A percentile compares a stretch with the other conserved stretches of the same genome.
Evolutionary conservation across 2,888 invertebrate genomes (phyloP).

Genomic region (Axea sp.): DNA sequence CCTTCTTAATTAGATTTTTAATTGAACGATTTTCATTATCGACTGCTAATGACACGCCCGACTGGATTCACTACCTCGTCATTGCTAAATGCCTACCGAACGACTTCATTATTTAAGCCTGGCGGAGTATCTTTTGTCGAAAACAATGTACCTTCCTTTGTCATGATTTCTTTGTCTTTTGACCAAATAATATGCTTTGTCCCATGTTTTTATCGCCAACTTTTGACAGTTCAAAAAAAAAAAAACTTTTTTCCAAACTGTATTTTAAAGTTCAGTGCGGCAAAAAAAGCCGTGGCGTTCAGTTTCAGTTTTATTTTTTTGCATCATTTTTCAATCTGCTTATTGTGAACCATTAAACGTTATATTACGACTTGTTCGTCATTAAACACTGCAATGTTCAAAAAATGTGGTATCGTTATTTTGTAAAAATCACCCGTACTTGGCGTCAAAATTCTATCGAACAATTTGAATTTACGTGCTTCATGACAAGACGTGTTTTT

Average conservation of each 20-base stretch:
- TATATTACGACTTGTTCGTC: too few species aligned
- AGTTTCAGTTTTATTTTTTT: too few species aligned
- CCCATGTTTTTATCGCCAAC: conserved; percentile 18
- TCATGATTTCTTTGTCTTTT: conserved; percentile 36
- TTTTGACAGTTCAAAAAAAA: conserved; percentile 25
- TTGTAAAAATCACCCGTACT: too few species aligned
- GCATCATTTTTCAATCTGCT: too few species aligned
- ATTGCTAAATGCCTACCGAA: conserved; percentile 14
- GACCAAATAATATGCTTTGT: conserved; percentile 18
- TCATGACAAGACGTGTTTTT: too few species aligned
- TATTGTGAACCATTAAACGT: too few species aligned
- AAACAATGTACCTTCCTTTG: conserved; percentile 34
- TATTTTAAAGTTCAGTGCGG: too few species aligned
- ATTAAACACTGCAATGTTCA: too few species aligned
- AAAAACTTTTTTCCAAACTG: conserved; percentile 7
- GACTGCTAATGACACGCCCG: conserved; percentile 16
- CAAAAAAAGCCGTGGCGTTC: too few species aligned
- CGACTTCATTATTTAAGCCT: conserved; percentile 33
- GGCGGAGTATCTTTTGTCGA: conserved; percentile 41
- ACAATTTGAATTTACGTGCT: too few species aligned
- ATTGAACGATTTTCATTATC: conserved; percentile 10
- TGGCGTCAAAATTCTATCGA: too few species aligned
- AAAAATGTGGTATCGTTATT: too few species aligned
- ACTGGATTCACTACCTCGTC: conserved; percentile 16
- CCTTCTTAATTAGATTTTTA: conserved; percentile 33